A percentile compares a stretch with the other conserved stretches of the same genome.
Conservation (phyloP, 2,113 vertebrate species). For the Alces alces region DNA sequence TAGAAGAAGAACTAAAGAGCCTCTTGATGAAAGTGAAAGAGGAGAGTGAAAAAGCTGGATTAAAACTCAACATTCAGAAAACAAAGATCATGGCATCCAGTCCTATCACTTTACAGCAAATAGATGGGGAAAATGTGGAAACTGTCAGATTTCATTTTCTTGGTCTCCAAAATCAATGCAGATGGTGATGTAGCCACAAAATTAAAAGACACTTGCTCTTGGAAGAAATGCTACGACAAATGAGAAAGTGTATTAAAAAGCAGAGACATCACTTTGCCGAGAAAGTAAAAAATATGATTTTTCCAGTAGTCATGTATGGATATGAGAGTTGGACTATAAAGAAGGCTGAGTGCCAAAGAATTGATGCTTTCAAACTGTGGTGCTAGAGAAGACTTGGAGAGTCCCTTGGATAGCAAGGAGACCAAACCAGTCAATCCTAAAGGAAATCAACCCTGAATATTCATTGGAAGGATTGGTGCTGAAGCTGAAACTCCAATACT, state of each 20-base stretch:
- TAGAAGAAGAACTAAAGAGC: background rate
- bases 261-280: background rate
- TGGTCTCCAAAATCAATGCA: background rate
- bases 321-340: background rate
- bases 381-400: background rate
- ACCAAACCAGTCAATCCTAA: background rate
- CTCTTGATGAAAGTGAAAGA: background rate
- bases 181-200: background rate
- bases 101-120: background rate
- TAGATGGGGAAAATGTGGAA: background rate
- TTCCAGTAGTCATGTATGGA: background rate
- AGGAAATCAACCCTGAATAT: background rate
- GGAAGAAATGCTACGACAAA: background rate
- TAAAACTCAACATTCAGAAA: background rate
- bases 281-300: background rate
- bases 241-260: background rate
- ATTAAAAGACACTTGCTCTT: background rate
- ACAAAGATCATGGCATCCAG: background rate
- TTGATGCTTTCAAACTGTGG: background rate
- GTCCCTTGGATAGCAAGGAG: background rate
- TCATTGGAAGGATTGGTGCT: background rate
- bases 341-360: background rate
- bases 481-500: background rate
- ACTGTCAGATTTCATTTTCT: background rate
- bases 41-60: background rate